phyloP scores from a whole-genome alignment of 2,888 invertebrate species.

The Yponomeuta plumbellus region DNA sequence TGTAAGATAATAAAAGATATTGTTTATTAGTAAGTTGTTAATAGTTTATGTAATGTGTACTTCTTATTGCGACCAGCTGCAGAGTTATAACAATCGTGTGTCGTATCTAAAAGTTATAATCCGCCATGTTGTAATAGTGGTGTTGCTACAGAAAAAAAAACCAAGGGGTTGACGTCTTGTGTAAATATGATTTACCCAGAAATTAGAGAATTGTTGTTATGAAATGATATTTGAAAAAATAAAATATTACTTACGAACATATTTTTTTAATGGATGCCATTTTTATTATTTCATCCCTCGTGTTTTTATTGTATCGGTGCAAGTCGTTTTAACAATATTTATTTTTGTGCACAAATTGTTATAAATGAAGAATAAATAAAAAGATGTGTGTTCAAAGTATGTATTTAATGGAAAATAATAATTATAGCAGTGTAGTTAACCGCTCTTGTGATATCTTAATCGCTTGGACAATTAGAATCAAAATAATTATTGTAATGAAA shows the following conservation, averaged over 20 bases:
- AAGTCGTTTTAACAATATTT: conserved; percentile 24
- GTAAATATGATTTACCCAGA: conserved; percentile 49
- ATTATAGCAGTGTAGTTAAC: conserved; percentile 16
- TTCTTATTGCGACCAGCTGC: conserved; percentile 59
- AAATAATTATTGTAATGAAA: conserved; percentile 9
- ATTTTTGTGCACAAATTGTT: conserved; percentile 25
- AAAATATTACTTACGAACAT: conserved; percentile 29
- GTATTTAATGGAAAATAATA: conserved; percentile 21
- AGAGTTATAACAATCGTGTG: conserved; percentile 51
- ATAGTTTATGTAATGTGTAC: conserved; percentile 67
- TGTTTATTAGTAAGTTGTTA: conserved; percentile 73
- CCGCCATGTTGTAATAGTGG: conserved; percentile 22
- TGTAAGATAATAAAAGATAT: conserved; percentile 63
- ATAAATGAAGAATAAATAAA: background rate
- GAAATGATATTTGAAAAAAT: conserved; percentile 8
- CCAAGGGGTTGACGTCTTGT: conserved; percentile 40
- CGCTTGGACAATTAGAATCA: conserved; percentile 29
- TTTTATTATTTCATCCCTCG: conserved; percentile 28
- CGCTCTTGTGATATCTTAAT: conserved; percentile 25
- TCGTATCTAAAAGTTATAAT: conserved; percentile 35
- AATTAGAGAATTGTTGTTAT: background rate
- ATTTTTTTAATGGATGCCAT: conserved; percentile 43
- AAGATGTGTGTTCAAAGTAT: conserved; percentile 16
- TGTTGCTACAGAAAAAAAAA: conserved; percentile 30
- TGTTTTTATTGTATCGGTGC: conserved; percentile 39